Conservation (phyloP, 1,140 invertebrate genomes). For the Sycophaga agraensis region DNA sequence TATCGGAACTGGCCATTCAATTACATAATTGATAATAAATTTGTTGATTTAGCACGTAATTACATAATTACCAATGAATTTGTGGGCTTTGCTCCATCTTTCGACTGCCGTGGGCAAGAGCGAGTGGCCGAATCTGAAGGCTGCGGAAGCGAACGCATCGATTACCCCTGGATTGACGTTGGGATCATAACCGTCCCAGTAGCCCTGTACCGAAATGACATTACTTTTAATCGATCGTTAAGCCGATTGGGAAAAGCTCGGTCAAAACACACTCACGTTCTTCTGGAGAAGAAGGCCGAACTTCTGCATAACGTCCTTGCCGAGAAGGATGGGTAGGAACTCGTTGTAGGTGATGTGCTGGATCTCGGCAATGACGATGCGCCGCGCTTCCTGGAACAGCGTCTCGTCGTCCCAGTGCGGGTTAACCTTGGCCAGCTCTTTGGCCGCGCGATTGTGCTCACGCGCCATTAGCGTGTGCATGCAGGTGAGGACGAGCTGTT, state of each 20-base stretch:
- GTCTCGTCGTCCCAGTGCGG: slow-evolving; percentile 95
- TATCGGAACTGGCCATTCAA: no score
- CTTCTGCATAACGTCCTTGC: slow-evolving; percentile 91
- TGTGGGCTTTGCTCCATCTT: slow-evolving; percentile 90
- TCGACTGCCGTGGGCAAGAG: slow-evolving; percentile 84
- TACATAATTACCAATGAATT: slow-evolving; percentile 75
- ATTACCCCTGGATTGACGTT: slow-evolving; percentile 84
- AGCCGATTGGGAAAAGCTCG: no score
- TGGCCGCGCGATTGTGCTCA: slow-evolving; percentile 85
- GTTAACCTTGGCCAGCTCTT: slow-evolving; percentile 75
- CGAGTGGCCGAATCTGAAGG: slow-evolving; percentile 89
- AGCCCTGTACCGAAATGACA: no score
- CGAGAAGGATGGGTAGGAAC: slow-evolving; percentile 89
- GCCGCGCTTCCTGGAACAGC: slow-evolving; percentile 86
- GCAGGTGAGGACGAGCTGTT: slow-evolving; percentile 85
- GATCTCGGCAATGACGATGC: slow-evolving; percentile 86
- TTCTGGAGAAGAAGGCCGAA: slow-evolving; percentile 83
- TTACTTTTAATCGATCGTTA: no score
- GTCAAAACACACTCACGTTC: slow-evolving; percentile 68
- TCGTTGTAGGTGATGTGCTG: slow-evolving; percentile 95
- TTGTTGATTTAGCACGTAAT: no score
- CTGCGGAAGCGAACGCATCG: slow-evolving; percentile 84
- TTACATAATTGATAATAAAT: no score
- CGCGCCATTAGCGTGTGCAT: slow-evolving; percentile 89
- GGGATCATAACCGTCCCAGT: slow-evolving; percentile 87